Evolutionary conservation across 2,113 vertebrate genomes (phyloP), one percentile per base, ranked within the genome.

Genomic region (Dasyurus viverrinus): DNA sequence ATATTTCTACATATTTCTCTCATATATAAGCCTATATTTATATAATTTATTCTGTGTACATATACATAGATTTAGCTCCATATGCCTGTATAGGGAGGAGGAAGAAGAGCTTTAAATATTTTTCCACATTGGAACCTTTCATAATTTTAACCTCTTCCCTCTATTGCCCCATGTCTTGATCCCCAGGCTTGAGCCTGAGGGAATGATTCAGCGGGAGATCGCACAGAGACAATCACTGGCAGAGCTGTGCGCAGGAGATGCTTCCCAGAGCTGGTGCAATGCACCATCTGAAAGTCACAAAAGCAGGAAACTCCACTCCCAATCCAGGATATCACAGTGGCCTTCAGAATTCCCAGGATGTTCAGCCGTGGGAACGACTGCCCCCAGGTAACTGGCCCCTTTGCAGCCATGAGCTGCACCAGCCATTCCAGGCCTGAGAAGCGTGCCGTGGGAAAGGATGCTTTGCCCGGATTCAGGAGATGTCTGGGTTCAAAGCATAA

Each of bases 321-420:
- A 2, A 46, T 1, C 23, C 6, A 2, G 11, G 53, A 16, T 19
- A 27, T 24, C 27, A 30, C 46, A n/a, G 2, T 1, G 2, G 25
- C 19, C 5, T 26, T 27, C 57, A 8, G 22, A 22, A 53, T 89
- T 89, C 53, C 89, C 36, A 5, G 48, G 7, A 48, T 48, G 48
- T 8, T 90, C 3, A 54, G 10, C 47, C 48, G 26, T 7, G 6
- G 23, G 27, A 7, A 2, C 19, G 22, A 22, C 4, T 12, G 11
- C 3, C 25, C 89, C 26, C n/a, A 76, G 68, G 68, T 76, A 84
- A 84, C 68, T 2, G 5, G 68, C n/a, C 36, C 68, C 36, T 84
- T 3, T 22, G 5, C 68, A 84, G 5, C 36, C n/a, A 84, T 7
- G n/a, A n/a, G 68, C 68, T 22, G 16, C 36, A n/a, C n/a, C 14